Percentiles rank a stretch among this genome's conserved stretches.
Evolutionary conservation across 1,140 invertebrate species (phyloP).

Genomic region (Drosophila kanapiae): DNA sequence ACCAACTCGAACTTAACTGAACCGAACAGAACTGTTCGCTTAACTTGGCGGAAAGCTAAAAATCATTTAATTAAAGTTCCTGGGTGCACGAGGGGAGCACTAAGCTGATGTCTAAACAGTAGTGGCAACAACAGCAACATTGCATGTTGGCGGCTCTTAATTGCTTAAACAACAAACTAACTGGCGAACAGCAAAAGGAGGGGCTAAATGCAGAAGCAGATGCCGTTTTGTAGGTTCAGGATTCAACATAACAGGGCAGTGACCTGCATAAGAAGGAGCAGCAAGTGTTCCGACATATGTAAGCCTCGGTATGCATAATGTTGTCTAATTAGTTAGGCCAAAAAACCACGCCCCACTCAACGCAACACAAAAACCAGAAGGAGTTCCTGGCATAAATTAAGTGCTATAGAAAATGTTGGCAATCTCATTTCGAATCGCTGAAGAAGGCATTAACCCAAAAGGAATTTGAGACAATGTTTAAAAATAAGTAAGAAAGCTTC

Average conservation of each 20-base stretch:
- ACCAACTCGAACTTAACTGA: constrained; percentile 21
- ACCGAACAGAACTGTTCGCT: constrained; percentile 51
- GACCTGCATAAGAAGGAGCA: constrained; percentile 36
- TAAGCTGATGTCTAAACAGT: constrained; percentile 40
- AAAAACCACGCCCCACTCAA: constrained; percentile 14
- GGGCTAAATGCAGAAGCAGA: neutral
- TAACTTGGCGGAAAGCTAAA: constrained; percentile 65
- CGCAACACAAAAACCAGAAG: neutral
- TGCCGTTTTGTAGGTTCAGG: constrained; percentile 4
- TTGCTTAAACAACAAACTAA: constrained; percentile 76
- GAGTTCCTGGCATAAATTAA: constrained; percentile 11
- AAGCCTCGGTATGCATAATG: constrained; percentile 26
- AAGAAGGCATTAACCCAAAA: constrained; percentile 11
- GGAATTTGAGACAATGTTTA: neutral
- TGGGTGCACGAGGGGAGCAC: constrained; percentile 2
- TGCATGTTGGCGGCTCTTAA: constrained; percentile 68
- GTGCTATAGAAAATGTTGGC: constrained; percentile 2
- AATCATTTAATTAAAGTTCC: constrained; percentile 78
- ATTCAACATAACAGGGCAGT: constrained; percentile 22
- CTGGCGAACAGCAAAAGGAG: constrained; percentile 43
- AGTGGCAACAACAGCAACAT: constrained; percentile 36
- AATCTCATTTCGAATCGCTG: neutral
- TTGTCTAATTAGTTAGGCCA: constrained; percentile 46
- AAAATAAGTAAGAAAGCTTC: too few species aligned
- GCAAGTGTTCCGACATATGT: constrained; percentile 24